Evolutionary conservation across 2,888 invertebrate species (phyloP).

Genomic region (Ctenicera cuprea): DNA sequence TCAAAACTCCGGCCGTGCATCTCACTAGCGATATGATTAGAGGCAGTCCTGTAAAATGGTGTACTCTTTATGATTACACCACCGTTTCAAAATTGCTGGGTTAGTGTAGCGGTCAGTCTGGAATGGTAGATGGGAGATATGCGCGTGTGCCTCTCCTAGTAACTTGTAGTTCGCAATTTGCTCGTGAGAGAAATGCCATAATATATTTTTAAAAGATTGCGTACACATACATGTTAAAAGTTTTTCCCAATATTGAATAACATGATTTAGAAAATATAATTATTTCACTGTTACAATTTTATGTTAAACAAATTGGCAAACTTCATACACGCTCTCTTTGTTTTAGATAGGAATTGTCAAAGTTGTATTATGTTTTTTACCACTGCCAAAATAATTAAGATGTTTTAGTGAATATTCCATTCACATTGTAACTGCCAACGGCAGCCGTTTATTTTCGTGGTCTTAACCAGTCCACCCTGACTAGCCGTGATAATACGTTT

Average conservation of each 20-base stretch:
- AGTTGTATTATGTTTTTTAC: no score
- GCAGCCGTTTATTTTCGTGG: no score
- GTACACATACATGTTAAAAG: neutral
- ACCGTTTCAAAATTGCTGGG: constrained; percentile 24
- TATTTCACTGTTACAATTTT: no score
- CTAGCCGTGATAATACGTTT: no score
- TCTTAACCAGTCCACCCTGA: no score
- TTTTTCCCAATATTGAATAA: neutral
- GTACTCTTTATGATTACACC: neutral
- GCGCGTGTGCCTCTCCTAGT: constrained; percentile 37
- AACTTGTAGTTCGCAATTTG: constrained; percentile 6
- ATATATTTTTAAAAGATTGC: neutral
- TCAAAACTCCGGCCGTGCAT: constrained; percentile 62
- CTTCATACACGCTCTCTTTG: no score
- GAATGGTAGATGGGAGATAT: constrained; percentile 37
- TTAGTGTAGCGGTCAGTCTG: constrained; percentile 31
- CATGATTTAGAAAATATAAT: no score
- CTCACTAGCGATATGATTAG: constrained; percentile 57
- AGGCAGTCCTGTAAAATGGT: constrained; percentile 40
- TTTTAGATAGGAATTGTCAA: no score
- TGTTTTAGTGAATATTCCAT: no score
- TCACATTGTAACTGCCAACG: no score
- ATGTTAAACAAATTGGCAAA: no score
- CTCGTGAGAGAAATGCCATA: constrained; percentile 12
- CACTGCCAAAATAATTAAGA: no score